Percentiles rank a stretch among this genome's conserved stretches.
These are phyloP conservation scores for Porites evermanni DNA, from an alignment of 92 coral and sea anemone genomes.

Conservation along the genomic window DNA sequence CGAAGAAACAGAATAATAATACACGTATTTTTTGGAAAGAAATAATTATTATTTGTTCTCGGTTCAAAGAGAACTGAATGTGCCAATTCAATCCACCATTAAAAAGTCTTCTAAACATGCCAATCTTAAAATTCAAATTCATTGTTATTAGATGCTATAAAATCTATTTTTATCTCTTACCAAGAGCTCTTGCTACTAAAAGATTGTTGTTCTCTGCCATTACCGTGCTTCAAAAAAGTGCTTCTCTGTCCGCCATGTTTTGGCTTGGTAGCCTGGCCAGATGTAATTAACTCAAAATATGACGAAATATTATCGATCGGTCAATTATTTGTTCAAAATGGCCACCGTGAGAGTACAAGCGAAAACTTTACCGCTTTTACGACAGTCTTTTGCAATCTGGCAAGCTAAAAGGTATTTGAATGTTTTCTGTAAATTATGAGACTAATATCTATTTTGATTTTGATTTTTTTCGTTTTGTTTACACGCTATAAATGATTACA, in stretches of 20 bases:
- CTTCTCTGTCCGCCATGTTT: constrained; percentile 76
- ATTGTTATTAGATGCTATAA: neutral
- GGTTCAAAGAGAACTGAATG: neutral
- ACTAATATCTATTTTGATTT: neutral
- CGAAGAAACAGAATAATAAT: too few relatives aligned
- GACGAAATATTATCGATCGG: constrained; percentile 49
- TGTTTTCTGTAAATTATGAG: neutral
- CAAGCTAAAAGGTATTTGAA: constrained; percentile 31
- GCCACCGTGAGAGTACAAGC: constrained; percentile 24
- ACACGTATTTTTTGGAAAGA: neutral
- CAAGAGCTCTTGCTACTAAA: constrained; percentile 64
- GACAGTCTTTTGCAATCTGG: constrained; percentile 30
- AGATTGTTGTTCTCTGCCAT: constrained; percentile 49
- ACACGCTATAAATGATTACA: neutral
- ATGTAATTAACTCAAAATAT: neutral
- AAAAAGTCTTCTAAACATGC: neutral
- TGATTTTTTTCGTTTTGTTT: neutral
- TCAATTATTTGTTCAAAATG: constrained; percentile 40
- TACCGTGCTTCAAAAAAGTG: neutral
- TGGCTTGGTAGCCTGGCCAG: constrained; percentile 54
- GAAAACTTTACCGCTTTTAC: constrained; percentile 32
- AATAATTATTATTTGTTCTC: neutral
- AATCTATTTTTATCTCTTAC: constrained; percentile 15
- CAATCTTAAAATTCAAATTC: too few relatives aligned
- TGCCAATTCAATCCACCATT: too few relatives aligned